These are phyloP conservation scores for Lycaon pictus DNA, from an alignment of 2,113 vertebrate genomes.

Conservation along the genomic window DNA sequence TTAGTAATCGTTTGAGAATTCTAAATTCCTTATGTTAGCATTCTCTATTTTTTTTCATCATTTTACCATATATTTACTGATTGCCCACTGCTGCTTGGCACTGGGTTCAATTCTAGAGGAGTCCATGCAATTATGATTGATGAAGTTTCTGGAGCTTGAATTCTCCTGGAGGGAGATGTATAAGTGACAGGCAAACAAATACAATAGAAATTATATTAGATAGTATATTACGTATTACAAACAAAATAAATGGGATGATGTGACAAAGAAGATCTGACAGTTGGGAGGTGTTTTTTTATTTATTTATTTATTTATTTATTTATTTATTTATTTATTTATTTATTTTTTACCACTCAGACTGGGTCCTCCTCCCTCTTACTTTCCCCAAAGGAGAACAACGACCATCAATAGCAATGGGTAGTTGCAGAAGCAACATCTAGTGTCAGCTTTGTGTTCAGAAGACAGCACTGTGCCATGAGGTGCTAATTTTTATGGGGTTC, in stretches of 20 bases:
- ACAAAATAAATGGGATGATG: background rate
- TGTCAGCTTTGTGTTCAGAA: background rate
- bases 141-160: background rate
- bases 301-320: no score
- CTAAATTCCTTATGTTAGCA: background rate
- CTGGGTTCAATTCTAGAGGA: background rate
- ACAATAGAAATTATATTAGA: background rate
- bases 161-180: background rate
- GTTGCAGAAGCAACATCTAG: background rate
- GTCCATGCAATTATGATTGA: background rate
- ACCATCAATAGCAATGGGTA: background rate
- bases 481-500: background rate
- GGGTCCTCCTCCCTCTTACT: background rate
- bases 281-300: background rate
- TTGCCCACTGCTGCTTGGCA: background rate
- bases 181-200: background rate
- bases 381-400: background rate
- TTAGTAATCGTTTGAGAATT: conserved; percentile 55
- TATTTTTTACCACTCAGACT: background rate
- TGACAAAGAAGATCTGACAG: background rate
- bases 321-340: no score
- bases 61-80: background rate
- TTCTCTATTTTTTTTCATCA: background rate
- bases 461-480: background rate
- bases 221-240: background rate